Base-by-base conservation (phyloP, 2,113 vertebrate genomes). In the Malurus alboscapulatus region DNA sequence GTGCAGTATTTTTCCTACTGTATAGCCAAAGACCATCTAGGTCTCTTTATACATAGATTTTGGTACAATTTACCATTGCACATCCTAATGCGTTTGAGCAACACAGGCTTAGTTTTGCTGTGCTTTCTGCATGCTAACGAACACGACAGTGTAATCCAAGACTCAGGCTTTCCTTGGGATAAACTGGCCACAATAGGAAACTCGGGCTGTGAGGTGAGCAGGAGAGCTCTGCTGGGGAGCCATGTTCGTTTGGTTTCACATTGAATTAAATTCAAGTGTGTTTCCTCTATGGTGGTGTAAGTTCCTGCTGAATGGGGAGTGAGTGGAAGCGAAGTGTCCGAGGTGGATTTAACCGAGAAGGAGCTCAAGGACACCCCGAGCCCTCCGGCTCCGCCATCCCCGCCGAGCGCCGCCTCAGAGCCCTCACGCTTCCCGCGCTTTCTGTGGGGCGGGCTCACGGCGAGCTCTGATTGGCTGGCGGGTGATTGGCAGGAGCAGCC, bases 391-490 rank as follows among this genome's bases (percentile, higher is more conserved):
- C 5, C 48, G 3, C 21, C 6, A 30, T 5, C 2, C 18, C 8
- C 9, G 0, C 8, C 7, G 2, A 11, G 4, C 4, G 1, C 59
- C 1, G 0, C 45, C 62, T 42, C 53, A 19, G 12, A 4, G 12
- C 58, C 50, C 75, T 57, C 85, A 58, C 0, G 6, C 0, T 0
- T 72, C 77, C 12, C 54, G 36, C 30, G 47, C 73, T 86, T 11
- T 1, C 2, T 3, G 1, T 0, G 5, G 71, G 44, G 85, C 2
- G 1, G 5, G 16, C 1, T 2, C 1, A 3, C 12, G 6, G 15
- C 2, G 47, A 4, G 2, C 26, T 32, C 59, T 88, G 88, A 93
- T 93, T 42, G 93, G 93, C 75, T 76, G 79, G 4, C 1, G 12
- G 0, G 0, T 86, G 93, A 95, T 92, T 85, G 95, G 21, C 90